A percentile compares a stretch with the other conserved stretches of the same genome.
Evolutionary conservation across 2,113 vertebrate genomes (phyloP).

Genomic region (Xenopus laevis): DNA sequence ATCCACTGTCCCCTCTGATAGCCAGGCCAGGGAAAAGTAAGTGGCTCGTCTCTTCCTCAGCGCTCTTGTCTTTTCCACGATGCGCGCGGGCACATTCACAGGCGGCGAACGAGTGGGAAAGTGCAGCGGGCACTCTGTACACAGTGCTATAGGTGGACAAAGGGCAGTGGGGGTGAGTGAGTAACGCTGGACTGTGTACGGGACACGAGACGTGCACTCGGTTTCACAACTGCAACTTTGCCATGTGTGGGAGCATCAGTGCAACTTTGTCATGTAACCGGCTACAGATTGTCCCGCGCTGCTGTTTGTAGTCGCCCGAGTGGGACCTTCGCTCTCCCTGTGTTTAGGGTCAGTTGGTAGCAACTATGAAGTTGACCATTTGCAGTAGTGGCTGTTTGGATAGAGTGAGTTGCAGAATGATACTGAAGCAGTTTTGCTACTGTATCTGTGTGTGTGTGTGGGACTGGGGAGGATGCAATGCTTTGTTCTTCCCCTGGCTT

Average conservation of each 20-base stretch:
- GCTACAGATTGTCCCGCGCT: too few relatives aligned
- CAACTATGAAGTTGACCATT: too few relatives aligned
- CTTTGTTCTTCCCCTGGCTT: constrained; percentile 5
- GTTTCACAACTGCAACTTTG: constrained; percentile 1
- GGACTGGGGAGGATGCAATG: not conserved
- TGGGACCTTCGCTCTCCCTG: too few relatives aligned
- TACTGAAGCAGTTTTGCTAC: too few relatives aligned
- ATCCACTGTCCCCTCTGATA: constrained; percentile 87
- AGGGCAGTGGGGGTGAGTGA: too few relatives aligned
- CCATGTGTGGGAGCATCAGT: not conserved
- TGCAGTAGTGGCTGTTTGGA: too few relatives aligned
- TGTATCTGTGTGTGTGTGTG: too few relatives aligned
- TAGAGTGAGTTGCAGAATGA: too few relatives aligned
- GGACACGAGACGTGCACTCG: not conserved
- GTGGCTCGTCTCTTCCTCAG: constrained; percentile 51
- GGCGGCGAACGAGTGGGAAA: not conserved
- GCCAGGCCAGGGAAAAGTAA: constrained; percentile 93
- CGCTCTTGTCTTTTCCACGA: not conserved
- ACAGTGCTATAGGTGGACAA: not conserved
- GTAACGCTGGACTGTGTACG: too few relatives aligned
- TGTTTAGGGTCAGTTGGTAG: too few relatives aligned
- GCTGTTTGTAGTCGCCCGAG: too few relatives aligned
- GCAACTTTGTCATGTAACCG: too few relatives aligned
- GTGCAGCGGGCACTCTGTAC: constrained; percentile 8
- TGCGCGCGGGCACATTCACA: not conserved